Conservation (phyloP, 1,140 invertebrate genomes). For the Ips nitidus region DNA sequence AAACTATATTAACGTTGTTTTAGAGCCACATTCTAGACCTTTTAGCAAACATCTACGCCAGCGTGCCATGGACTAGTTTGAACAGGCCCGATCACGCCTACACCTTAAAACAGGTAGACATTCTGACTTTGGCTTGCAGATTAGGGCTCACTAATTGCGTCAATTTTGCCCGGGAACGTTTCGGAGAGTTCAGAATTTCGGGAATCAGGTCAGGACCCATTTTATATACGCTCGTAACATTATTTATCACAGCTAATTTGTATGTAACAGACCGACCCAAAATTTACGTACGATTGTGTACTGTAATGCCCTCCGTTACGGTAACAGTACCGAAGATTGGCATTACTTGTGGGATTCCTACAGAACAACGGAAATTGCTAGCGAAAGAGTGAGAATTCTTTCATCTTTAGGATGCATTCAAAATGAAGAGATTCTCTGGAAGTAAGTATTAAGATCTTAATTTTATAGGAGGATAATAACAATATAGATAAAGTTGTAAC, state of each 20-base stretch:
- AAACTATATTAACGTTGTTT: constrained; percentile 3
- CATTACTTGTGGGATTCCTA: constrained; percentile 57
- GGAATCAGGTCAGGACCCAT: constrained; percentile 25
- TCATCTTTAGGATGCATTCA: constrained; percentile 61
- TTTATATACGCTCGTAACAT: constrained; percentile 6
- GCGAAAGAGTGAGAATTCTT: constrained; percentile 60
- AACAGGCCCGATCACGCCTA: constrained; percentile 46
- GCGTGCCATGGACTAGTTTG: constrained; percentile 33
- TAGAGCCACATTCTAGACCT: constrained; percentile 25
- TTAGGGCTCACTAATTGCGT: constrained; percentile 56
- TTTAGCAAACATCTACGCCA: constrained; percentile 25
- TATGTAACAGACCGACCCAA: constrained; percentile 51
- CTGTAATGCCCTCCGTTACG: constrained; percentile 55
- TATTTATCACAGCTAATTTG: not conserved
- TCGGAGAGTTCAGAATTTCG: constrained; percentile 36
- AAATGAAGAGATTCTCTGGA: constrained; percentile 48
- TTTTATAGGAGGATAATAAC: not conserved
- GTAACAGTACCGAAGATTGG: constrained; percentile 49
- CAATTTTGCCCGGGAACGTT: constrained; percentile 44
- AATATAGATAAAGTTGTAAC: not conserved
- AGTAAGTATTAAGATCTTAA: constrained; percentile 46
- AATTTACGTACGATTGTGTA: constrained; percentile 62
- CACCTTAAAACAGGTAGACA: constrained; percentile 51
- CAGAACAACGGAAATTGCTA: constrained; percentile 53
- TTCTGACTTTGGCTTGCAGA: constrained; percentile 58